Percentiles rank a stretch among this genome's conserved stretches.
phyloP scores from a whole-genome alignment of 2,888 invertebrate genomes.

The Stomorhina lunata region DNA sequence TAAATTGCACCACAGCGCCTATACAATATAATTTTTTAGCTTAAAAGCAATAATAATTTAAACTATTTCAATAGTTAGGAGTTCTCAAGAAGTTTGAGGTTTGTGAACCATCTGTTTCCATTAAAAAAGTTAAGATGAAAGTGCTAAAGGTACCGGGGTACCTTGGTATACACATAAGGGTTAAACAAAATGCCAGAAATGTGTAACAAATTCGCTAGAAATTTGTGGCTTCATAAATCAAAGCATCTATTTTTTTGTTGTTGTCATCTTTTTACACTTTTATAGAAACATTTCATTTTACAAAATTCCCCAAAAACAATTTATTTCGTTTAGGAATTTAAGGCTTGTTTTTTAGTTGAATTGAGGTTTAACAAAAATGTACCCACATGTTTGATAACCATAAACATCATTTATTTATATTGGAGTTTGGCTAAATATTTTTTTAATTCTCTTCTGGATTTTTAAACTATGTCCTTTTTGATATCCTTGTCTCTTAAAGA shows the following conservation, averaged over 20 bases:
- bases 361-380: not conserved
- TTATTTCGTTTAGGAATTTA: not conserved
- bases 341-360: not conserved
- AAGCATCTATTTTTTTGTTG: not conserved
- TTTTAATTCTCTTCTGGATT: not conserved
- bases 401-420: not conserved
- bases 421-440: not conserved
- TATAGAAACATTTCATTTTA: conserved; percentile 8
- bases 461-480: not conserved
- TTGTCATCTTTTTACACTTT: not conserved
- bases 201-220: not conserved
- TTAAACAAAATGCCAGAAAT: not conserved
- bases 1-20: no score
- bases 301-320: not conserved
- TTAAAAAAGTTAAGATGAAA: no score
- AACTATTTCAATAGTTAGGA: no score
- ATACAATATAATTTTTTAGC: no score
- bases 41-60: no score
- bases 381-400: not conserved
- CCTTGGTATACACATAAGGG: no score
- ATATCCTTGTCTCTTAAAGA: not conserved
- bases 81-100: no score
- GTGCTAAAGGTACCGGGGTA: no score
- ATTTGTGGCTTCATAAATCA: conserved; percentile 13
- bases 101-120: no score